Conservation (phyloP, 1,140 invertebrate genomes). For the Cydia fagiglandana region DNA sequence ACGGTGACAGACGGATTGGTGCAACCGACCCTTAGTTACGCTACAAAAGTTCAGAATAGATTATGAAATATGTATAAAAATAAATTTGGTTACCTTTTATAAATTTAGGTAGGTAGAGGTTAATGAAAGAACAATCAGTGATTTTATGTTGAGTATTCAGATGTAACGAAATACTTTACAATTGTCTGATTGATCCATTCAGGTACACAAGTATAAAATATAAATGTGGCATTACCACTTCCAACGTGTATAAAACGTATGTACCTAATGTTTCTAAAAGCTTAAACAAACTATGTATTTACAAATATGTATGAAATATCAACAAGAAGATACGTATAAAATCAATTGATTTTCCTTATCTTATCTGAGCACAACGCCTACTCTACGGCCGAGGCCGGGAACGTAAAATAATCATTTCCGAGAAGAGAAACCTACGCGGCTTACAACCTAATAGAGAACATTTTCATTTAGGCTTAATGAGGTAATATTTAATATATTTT, state of each 20-base stretch:
- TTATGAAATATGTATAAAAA: constrained; percentile 10
- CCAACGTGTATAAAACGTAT: not conserved
- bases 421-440: no score
- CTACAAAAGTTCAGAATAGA: no score
- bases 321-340: not conserved
- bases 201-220: not conserved
- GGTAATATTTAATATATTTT: not conserved
- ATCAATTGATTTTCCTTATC: constrained; percentile 1
- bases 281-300: not conserved
- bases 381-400: not conserved
- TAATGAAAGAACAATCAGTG: not conserved
- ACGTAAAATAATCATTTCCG: not conserved
- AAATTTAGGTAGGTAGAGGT: not conserved
- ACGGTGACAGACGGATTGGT: no score
- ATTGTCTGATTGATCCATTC: not conserved
- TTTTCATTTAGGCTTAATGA: not conserved
- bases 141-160: not conserved
- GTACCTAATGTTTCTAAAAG: not conserved
- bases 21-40: no score
- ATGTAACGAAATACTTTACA: not conserved
- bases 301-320: not conserved
- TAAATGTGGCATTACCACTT: not conserved
- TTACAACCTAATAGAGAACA: not conserved
- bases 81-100: constrained; percentile 27
- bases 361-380: not conserved